Base-by-base conservation (phyloP, 2,113 vertebrate genomes). In the Tachuris rubrigastra region DNA sequence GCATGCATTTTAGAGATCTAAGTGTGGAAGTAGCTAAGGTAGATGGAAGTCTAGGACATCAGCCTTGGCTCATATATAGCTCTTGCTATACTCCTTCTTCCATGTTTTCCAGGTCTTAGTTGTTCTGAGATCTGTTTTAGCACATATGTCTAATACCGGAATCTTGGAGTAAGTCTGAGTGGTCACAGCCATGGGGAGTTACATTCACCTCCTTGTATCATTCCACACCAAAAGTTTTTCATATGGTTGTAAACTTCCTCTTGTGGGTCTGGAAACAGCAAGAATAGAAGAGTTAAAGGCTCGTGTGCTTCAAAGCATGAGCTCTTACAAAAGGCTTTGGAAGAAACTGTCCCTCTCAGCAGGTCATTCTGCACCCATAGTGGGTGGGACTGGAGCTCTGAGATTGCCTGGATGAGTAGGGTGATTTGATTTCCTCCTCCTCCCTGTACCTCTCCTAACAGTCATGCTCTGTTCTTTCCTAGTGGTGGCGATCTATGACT, bases 401-500 rank as follows among this genome's bases (percentile, higher is more conserved):
- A n/a, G 37, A 25, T 10, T n/a, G 72, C 50, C 25, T 50, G n/a
- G 12, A 31, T 0, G 0, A 35, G 63, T 27, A 16, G 62, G 33
- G 44, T 55, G 35, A 42, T 5, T 37, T 56, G 25, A 27, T 83
- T 8, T 90, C 87, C 71, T 55, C 66, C 69, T 90, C 23, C 11
- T 58, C 8, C 39, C 59, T 41, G 56, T 53, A 8, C 44, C 41
- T 83, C 28, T 90, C 24, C 46, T 96, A 78, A 96, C 63, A 71
- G 67, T 52, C 46, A 10, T 8, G 4, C 75, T 90, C 58, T 97
- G 35, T 93, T 65, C 95, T 58, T 96, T 94, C 90, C 94, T 97
- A 99, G 99, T 99, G 98, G 99, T 99, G 98, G 99, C 99, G 24
- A 99, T 99, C 98, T 99, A 99, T 69, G 99, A 99, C 98, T 99